Percentiles rank a stretch among this genome's conserved stretches.
Evolutionary conservation across 1,140 invertebrate genomes (phyloP).

Genomic region (Asobara japonica): DNA sequence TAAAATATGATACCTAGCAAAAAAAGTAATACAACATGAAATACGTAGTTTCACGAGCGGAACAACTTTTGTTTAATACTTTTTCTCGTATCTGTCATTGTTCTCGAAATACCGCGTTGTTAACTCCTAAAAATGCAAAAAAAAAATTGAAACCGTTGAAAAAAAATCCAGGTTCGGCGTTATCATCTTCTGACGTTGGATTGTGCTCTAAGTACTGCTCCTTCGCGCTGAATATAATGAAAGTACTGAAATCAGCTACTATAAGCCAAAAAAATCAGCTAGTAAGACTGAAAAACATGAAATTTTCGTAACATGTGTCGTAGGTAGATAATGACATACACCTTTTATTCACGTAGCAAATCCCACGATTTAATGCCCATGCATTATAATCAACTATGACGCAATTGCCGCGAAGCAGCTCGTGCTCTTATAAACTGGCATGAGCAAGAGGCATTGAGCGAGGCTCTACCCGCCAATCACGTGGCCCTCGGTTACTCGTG

Average conservation of each 20-base stretch:
- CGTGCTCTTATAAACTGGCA: not conserved
- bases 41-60: too few species aligned
- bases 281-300: not conserved
- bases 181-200: too few species aligned
- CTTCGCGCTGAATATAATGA: too few species aligned
- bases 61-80: too few species aligned
- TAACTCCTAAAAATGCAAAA: too few species aligned
- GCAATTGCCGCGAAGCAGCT: not conserved
- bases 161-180: not conserved
- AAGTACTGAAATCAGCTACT: not conserved
- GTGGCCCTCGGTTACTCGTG: not conserved
- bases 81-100: too few species aligned
- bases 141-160: too few species aligned
- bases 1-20: too few species aligned
- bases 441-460: slow-evolving; percentile 2
- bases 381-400: not conserved
- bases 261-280: not conserved
- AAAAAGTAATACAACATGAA: too few species aligned
- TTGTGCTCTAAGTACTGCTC: too few species aligned
- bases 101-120: too few species aligned
- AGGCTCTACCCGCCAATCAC: slow-evolving; percentile 2
- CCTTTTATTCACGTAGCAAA: not conserved
- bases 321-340: not conserved
- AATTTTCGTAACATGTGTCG: not conserved
- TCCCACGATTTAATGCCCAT: not conserved